Conservation (phyloP, 2,888 invertebrate genomes). For the Clunio marinus region DNA sequence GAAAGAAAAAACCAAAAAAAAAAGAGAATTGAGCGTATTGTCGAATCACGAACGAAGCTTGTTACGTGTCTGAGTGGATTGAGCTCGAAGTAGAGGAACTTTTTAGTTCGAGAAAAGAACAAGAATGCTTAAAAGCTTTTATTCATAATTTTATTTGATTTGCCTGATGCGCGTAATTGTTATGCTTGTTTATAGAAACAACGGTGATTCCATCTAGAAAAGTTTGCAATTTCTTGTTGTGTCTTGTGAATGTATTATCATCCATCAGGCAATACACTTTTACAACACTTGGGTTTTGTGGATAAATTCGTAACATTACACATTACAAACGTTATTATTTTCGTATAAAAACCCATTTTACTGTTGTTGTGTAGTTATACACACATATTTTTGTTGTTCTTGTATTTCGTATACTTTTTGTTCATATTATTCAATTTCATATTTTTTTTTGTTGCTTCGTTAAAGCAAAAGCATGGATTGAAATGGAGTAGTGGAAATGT, state of each 20-base stretch:
- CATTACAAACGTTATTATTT: slow-evolving; percentile 36
- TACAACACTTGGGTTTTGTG: slow-evolving; percentile 1
- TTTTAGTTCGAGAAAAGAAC: background rate
- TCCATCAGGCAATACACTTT: background rate
- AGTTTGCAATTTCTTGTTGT: background rate
- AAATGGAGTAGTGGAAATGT: slow-evolving; percentile 45
- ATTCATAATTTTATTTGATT: background rate
- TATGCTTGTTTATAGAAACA: too few species aligned
- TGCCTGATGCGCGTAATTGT: too few species aligned
- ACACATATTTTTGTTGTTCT: slow-evolving; percentile 17
- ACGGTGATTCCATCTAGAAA: too few species aligned
- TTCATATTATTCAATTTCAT: slow-evolving; percentile 37
- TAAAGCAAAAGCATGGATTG: slow-evolving; percentile 39
- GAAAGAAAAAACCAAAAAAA: background rate
- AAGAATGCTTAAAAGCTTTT: background rate
- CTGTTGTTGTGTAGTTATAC: slow-evolving; percentile 35
- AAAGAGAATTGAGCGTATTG: background rate
- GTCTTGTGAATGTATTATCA: background rate
- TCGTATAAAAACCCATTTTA: slow-evolving; percentile 24
- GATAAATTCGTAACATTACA: slow-evolving; percentile 37
- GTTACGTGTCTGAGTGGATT: background rate
- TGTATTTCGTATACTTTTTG: slow-evolving; percentile 35
- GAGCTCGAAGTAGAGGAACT: background rate
- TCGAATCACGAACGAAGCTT: background rate
- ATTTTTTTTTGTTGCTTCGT: slow-evolving; percentile 30